Evolutionary conservation across 1,140 invertebrate genomes (phyloP), one percentile per base, ranked within the genome.

Genomic region (Leguminivora glycinivorella): DNA sequence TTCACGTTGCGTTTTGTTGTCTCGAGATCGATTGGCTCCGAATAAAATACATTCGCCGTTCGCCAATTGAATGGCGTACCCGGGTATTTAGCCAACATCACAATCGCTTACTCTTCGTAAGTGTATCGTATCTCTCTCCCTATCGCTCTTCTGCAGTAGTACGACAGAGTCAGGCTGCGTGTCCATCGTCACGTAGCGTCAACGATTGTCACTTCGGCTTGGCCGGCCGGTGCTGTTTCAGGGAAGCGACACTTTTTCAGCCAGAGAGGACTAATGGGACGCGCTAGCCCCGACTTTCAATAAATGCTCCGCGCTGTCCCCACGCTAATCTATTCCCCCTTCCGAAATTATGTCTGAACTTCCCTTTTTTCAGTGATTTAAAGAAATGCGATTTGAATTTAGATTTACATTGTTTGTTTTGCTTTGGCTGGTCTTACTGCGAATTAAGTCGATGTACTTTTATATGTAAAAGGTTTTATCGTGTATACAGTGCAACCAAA

Each of bases 41-140:
- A 87, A 89, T 89, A 88, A 91, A 91, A 91, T 88, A 90, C 87
- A 88, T 87, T 90, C 81, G 76, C 77, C 85, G 87, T 87, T 90
- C 81, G 76, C 77, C 83, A 89, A 91, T 91, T 88, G 87, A 87
- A 89, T 87, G 86, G 87, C 82, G 77, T 80, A 73, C 84, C 81
- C n/a, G n/a, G n/a, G n/a, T n/a, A n/a, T n/a, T n/a, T n/a, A n/a
- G n/a, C n/a, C n/a, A n/a, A n/a, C n/a, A n/a, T n/a, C n/a, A n/a
- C n/a, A n/a, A n/a, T n/a, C n/a, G n/a, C n/a, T n/a, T n/a, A n/a
- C n/a, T n/a, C n/a, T n/a, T n/a, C n/a, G n/a, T n/a, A n/a, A n/a
- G n/a, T n/a, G n/a, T n/a, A n/a, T n/a, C n/a, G n/a, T n/a, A n/a
- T n/a, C n/a, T n/a, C n/a, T n/a, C n/a, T n/a, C n/a, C n/a, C n/a